A percentile compares a stretch with the other conserved stretches of the same genome.
These are phyloP conservation scores for Raja brachyura DNA, from an alignment of 2,113 vertebrate genomes.

Conservation along the genomic window DNA sequence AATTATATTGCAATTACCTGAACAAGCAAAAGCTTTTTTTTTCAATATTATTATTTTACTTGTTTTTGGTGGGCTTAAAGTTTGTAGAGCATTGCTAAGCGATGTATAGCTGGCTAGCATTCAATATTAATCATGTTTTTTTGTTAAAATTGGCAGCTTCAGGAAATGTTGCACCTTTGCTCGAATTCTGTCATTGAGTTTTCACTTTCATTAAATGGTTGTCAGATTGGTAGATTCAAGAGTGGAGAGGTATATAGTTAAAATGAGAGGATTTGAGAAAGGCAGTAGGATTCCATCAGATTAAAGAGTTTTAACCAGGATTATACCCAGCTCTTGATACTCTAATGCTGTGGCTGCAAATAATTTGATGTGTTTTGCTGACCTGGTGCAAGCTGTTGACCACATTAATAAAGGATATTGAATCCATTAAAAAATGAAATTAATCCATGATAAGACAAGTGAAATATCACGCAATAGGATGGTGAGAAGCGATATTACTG, in stretches of 20 bases:
- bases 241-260: neutral
- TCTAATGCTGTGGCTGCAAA: neutral
- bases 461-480: neutral
- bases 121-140: neutral
- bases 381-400: neutral
- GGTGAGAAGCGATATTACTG: neutral
- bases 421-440: too few relatives aligned
- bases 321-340: neutral
- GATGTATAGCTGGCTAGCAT: neutral
- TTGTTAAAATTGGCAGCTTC: neutral
- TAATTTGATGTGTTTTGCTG: neutral
- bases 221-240: neutral
- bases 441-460: neutral
- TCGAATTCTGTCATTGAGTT: neutral
- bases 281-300: slow-evolving; percentile 11
- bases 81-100: neutral
- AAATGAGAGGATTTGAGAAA: slow-evolving; percentile 3
- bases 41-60: neutral
- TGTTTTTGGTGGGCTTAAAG: neutral
- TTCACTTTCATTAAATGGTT: neutral
- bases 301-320: slow-evolving; percentile 19
- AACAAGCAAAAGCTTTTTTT: neutral
- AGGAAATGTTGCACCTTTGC: neutral
- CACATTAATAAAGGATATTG: neutral
- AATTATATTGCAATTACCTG: neutral